phyloP scores from a whole-genome alignment of 2,888 invertebrate species.

The Glyphotaelius pellucidus region DNA sequence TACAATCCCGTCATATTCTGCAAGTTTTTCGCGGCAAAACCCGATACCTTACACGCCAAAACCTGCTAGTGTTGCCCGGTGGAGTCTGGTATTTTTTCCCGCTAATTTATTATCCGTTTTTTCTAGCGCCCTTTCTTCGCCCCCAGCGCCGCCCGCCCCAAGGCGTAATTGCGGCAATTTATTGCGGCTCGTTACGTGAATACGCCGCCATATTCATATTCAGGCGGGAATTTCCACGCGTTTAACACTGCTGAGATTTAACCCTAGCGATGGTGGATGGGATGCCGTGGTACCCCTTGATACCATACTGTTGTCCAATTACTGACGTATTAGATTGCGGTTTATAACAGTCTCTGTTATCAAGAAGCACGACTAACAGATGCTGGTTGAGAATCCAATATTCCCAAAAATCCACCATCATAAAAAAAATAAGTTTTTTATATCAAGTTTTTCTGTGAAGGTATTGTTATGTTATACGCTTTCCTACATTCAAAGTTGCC shows the following conservation, averaged over 20 bases:
- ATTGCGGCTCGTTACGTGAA: conserved; percentile 44
- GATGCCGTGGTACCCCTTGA: not conserved
- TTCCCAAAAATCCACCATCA: no score
- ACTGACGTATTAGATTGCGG: not conserved
- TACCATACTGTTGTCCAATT: not conserved
- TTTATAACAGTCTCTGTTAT: no score
- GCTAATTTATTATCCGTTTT: conserved; percentile 37
- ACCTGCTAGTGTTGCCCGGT: conserved; percentile 9
- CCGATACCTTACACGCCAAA: conserved; percentile 7
- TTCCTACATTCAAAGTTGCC: no score
- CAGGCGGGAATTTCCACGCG: conserved; percentile 12
- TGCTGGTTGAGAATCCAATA: no score
- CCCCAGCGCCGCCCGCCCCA: not conserved
- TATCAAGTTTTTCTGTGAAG: no score
- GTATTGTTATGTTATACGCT: no score
- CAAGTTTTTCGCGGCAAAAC: conserved; percentile 5
- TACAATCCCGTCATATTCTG: not conserved
- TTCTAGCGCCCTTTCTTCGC: conserved; percentile 31
- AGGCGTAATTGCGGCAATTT: conserved; percentile 50
- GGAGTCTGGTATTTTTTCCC: not conserved
- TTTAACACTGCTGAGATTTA: conserved; percentile 32
- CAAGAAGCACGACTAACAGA: no score
- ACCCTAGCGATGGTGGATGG: not conserved
- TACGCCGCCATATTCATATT: conserved; percentile 51
- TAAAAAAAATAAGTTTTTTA: no score